phyloP scores from a whole-genome alignment of 2,797 vertebrate genomes.

The Tolypeutes matacus region DNA sequence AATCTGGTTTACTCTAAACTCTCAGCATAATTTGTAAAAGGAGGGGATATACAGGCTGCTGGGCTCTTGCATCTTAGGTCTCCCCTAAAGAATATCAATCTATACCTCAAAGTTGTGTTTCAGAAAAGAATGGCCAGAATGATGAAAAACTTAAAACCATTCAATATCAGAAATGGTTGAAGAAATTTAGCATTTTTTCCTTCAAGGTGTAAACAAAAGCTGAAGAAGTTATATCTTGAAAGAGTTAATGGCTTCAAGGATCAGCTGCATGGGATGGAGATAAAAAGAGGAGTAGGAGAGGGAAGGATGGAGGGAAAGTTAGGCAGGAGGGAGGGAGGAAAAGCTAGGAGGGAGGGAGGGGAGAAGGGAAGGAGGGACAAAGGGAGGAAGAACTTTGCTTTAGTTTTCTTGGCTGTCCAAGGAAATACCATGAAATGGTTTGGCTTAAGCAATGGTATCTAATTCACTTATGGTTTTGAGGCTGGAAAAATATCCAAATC shows the following conservation, averaged over 20 bases:
- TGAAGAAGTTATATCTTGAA: accelerated
- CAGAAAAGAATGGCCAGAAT: neutral
- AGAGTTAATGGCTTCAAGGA: accelerated
- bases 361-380: neutral
- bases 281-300: neutral
- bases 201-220: neutral
- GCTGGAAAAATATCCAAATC: no score
- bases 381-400: no score
- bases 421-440: no score
- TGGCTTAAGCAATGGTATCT: no score
- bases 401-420: no score
- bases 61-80: neutral
- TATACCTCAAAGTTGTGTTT: neutral
- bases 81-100: neutral
- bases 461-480: no score
- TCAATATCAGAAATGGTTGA: neutral
- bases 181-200: neutral
- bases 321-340: neutral
- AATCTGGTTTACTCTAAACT: neutral
- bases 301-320: neutral
- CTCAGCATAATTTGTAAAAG: neutral
- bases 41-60: neutral
- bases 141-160: neutral
- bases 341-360: neutral
- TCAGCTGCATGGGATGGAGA: neutral